These are phyloP conservation scores for Ichneumoninae sp. DNA, from an alignment of 2,888 invertebrate genomes.

Conservation along the genomic window DNA sequence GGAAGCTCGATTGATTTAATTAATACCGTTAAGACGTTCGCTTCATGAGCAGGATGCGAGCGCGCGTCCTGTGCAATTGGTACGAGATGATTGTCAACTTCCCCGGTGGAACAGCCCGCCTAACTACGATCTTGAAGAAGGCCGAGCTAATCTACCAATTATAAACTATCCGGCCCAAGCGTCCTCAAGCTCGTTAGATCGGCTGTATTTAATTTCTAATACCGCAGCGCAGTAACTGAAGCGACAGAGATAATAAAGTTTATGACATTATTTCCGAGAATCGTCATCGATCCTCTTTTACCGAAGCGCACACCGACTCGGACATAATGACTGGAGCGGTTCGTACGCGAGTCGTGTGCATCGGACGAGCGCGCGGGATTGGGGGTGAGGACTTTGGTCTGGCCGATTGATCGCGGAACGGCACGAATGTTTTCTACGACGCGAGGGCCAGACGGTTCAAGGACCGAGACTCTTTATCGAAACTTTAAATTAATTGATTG, in stretches of 20 bases:
- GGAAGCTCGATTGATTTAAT: constrained; percentile 28
- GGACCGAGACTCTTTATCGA: constrained; percentile 36
- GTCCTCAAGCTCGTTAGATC: constrained; percentile 40
- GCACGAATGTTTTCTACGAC: constrained; percentile 47
- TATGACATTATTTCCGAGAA: not conserved
- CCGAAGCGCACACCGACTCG: not conserved
- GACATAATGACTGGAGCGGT: not conserved
- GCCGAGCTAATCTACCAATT: constrained; percentile 69
- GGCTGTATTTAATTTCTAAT: constrained; percentile 28
- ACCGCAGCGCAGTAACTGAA: constrained; percentile 1
- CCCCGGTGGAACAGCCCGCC: constrained; percentile 6
- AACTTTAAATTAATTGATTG: not conserved
- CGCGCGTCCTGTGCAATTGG: constrained; percentile 36
- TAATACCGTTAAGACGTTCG: constrained; percentile 28
- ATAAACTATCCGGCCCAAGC: constrained; percentile 58
- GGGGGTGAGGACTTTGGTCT: constrained; percentile 55
- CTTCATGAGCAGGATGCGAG: constrained; percentile 31
- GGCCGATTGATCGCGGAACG: constrained; percentile 33
- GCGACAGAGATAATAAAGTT: not conserved
- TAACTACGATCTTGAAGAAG: constrained; percentile 53
- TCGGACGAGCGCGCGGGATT: constrained; percentile 22
- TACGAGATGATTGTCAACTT: constrained; percentile 43
- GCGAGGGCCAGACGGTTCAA: constrained; percentile 60
- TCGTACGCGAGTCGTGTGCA: not conserved
- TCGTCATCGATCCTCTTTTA: not conserved